A percentile compares a stretch with the other conserved stretches of the same genome.
These are phyloP conservation scores for Orycteropus afer DNA, from an alignment of 2,113 vertebrate genomes.

Conservation along the genomic window DNA sequence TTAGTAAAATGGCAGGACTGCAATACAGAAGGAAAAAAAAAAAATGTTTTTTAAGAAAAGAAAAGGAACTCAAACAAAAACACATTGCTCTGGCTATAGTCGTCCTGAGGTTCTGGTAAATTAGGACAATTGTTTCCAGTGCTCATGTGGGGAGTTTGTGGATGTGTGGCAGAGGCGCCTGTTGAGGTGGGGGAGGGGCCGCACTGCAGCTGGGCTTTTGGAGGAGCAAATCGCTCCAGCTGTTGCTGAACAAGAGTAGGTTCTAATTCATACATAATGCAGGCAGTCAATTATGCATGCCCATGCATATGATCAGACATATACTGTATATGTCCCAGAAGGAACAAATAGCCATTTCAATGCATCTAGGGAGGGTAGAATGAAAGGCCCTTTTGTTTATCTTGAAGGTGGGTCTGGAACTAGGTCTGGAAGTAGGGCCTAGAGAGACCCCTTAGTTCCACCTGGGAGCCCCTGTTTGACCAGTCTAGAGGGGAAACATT, in stretches of 20 bases:
- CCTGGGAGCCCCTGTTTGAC: neutral
- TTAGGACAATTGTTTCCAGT: conserved; percentile 11
- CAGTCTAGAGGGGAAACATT: neutral
- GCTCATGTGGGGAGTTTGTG: neutral
- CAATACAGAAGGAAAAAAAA: conserved; percentile 18
- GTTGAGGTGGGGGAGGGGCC: neutral
- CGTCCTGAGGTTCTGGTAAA: conserved; percentile 46
- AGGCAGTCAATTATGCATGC: conserved; percentile 60
- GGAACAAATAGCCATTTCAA: conserved; percentile 63
- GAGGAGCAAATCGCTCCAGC: conserved; percentile 53
- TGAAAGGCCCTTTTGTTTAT: conserved; percentile 49
- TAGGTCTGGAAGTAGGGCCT: neutral
- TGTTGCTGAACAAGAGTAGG: conserved; percentile 44
- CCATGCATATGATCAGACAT: conserved; percentile 37
- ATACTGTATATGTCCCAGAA: neutral
- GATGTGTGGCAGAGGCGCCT: neutral
- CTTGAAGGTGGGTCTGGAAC: conserved; percentile 35
- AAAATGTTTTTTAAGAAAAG: conserved; percentile 52
- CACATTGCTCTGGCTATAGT: neutral
- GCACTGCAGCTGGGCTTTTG: conserved; percentile 51
- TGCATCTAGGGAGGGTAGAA: conserved; percentile 6
- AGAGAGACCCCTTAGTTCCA: neutral
- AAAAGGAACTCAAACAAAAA: conserved; percentile 53
- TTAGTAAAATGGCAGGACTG: conserved; percentile 47
- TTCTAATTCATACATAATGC: conserved; percentile 64